Percentiles rank a stretch among this genome's conserved stretches.
These are phyloP conservation scores for Leptoclinus maculatus DNA, from an alignment of 2,797 vertebrate species.

Conservation along the genomic window DNA sequence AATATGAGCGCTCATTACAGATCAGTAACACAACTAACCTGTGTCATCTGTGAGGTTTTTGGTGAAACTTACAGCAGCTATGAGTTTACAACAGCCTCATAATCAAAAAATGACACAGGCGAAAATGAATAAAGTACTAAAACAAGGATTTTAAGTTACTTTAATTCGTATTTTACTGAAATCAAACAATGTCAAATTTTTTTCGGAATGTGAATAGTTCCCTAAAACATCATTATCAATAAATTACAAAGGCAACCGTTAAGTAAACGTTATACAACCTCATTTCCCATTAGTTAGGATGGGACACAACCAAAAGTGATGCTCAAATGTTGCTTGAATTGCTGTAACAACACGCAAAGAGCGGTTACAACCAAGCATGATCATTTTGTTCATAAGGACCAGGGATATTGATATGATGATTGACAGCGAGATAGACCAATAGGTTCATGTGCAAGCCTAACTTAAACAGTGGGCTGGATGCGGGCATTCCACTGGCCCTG, in stretches of 20 bases:
- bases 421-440: not conserved
- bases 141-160: not conserved
- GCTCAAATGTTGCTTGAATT: not conserved
- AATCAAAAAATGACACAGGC: too few species aligned
- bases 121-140: not conserved
- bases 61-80: too few species aligned
- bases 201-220: not conserved
- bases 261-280: not conserved
- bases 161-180: not conserved
- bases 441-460: not conserved
- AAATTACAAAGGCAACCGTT: not conserved
- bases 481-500: not conserved
- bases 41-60: not conserved
- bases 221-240: not conserved
- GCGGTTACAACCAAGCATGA: not conserved
- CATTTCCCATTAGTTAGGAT: not conserved
- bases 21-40: not conserved
- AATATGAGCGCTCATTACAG: not conserved
- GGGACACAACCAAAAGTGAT: not conserved
- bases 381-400: not conserved
- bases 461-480: not conserved
- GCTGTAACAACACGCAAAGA: not conserved
- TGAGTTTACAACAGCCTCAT: too few species aligned
- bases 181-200: not conserved
- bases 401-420: not conserved